Evolutionary conservation across 2,888 invertebrate genomes (phyloP).

Genomic region (Coelinius sp.): DNA sequence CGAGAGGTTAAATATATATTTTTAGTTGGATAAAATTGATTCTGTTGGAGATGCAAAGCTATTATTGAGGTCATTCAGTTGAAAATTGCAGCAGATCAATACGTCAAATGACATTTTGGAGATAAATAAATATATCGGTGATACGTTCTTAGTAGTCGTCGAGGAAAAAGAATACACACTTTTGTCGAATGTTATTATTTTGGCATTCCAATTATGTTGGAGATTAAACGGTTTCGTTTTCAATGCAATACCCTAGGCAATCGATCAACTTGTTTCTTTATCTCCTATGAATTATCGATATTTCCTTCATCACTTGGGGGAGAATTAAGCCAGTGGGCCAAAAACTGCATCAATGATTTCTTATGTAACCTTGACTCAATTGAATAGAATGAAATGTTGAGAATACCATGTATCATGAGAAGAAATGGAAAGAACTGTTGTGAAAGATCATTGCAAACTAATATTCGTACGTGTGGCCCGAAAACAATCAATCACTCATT

Average conservation of each 20-base stretch:
- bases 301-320: not conserved
- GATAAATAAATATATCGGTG: not conserved
- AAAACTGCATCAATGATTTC: not conserved
- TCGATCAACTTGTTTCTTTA: not conserved
- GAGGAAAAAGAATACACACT: not conserved
- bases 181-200: not conserved
- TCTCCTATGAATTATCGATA: not conserved
- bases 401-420: not conserved
- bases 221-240: slow-evolving; percentile 6
- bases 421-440: not conserved
- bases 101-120: not conserved
- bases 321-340: not conserved
- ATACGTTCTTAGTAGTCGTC: not conserved
- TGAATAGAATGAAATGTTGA: not conserved
- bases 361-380: not conserved
- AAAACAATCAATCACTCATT: slow-evolving; percentile 15
- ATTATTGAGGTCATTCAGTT: slow-evolving; percentile 12
- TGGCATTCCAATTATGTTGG: not conserved
- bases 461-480: not conserved
- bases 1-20: not conserved
- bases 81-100: slow-evolving; percentile 4
- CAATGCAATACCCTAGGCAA: not conserved
- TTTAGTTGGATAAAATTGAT: not conserved
- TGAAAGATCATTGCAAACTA: not conserved
- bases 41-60: not conserved